Conservation (phyloP, 2,113 vertebrate species). For the Eulemur rufifrons region DNA sequence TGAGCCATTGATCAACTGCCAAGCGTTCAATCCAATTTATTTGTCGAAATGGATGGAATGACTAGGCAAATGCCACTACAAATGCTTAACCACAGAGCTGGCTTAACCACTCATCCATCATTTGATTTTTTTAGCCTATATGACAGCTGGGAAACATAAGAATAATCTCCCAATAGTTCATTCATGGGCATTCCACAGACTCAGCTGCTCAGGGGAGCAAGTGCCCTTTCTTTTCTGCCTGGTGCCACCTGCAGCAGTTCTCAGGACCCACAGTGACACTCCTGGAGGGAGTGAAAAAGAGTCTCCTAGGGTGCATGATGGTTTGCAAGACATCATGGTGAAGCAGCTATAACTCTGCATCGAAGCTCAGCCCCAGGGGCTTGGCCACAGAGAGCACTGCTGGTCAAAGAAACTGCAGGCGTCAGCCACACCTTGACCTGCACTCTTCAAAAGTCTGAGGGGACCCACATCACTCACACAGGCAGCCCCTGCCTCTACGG, state of each 20-base stretch:
- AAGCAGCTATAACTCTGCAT: neutral
- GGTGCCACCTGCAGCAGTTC: neutral
- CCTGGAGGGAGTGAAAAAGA: neutral
- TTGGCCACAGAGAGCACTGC: neutral
- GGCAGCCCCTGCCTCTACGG: neutral
- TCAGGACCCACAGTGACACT: neutral
- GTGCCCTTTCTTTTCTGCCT: neutral
- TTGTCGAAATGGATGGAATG: constrained; percentile 57
- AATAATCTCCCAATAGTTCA: neutral
- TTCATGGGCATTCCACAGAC: neutral
- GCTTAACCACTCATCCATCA: constrained; percentile 62
- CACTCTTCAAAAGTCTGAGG: neutral
- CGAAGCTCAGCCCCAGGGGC: neutral
- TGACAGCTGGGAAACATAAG: constrained; percentile 32
- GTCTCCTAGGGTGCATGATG: neutral
- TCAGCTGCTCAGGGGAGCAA: neutral
- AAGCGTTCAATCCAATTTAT: constrained; percentile 55
- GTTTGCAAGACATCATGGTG: neutral
- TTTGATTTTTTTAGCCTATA: constrained; percentile 42
- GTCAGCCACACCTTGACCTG: neutral
- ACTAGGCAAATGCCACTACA: constrained; percentile 36
- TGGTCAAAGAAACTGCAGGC: neutral
- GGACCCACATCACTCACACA: neutral
- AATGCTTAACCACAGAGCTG: constrained; percentile 55
- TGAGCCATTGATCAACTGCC: constrained; percentile 51